Conservation (phyloP, 1,140 invertebrate species). For the Listronotus oregonensis region DNA sequence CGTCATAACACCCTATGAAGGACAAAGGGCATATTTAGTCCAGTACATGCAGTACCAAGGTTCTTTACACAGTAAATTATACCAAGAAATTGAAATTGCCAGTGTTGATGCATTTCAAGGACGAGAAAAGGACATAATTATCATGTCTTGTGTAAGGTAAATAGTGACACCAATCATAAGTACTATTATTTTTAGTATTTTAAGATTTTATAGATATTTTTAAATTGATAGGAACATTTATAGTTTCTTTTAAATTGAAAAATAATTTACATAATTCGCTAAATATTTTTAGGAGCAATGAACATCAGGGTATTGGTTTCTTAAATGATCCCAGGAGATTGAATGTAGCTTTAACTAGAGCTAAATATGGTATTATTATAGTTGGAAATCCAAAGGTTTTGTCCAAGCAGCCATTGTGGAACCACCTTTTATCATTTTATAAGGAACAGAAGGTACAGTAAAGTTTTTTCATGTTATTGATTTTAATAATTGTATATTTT, state of each 20-base stretch:
- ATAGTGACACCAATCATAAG: too few relatives aligned
- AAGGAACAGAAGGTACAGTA: constrained; percentile 86
- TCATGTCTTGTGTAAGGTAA: constrained; percentile 93
- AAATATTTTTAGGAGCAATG: constrained; percentile 62
- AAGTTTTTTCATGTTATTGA: not conserved
- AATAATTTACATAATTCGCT: too few relatives aligned
- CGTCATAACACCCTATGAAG: constrained; percentile 99
- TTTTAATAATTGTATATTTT: not conserved
- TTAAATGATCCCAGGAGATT: constrained; percentile 95
- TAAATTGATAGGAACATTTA: too few relatives aligned
- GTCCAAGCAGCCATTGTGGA: constrained; percentile 98
- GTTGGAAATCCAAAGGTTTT: constrained; percentile 99
- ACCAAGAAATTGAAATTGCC: constrained; percentile 98
- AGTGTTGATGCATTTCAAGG: constrained; percentile 99
- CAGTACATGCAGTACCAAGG: constrained; percentile 99
- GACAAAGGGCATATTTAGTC: constrained; percentile 96
- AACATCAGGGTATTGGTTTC: constrained; percentile 93
- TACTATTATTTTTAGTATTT: too few relatives aligned
- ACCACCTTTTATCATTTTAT: constrained; percentile 96
- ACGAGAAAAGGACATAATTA: constrained; percentile 98
- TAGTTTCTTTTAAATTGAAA: too few relatives aligned
- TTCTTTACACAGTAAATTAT: constrained; percentile 92
- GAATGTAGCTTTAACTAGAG: constrained; percentile 97
- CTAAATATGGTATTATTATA: constrained; percentile 98
- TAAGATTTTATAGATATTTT: too few relatives aligned